These are phyloP conservation scores for Simalia tracyae DNA, from an alignment of 2,797 vertebrate species.

Conservation along the genomic window DNA sequence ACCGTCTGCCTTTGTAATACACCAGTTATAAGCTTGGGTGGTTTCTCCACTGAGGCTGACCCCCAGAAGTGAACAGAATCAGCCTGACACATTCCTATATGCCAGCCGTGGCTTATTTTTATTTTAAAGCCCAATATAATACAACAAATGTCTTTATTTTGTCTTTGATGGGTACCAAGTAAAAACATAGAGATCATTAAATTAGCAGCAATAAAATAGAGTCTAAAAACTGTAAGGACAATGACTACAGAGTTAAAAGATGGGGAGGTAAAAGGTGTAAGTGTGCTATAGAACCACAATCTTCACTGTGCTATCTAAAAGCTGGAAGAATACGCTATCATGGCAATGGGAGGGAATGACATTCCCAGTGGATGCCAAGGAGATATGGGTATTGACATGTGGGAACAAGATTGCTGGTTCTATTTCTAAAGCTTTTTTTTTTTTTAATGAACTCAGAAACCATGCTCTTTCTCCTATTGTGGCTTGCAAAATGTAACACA, in stretches of 20 bases:
- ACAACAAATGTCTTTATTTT: background rate
- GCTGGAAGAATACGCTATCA: background rate
- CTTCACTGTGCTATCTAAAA: background rate
- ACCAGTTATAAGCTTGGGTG: background rate
- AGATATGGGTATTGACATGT: background rate
- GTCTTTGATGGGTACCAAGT: background rate
- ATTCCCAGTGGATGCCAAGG: background rate
- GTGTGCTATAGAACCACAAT: background rate
- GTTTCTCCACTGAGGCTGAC: constrained; percentile 5
- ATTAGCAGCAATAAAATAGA: background rate
- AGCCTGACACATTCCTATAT: constrained; percentile 13
- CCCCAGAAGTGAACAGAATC: background rate
- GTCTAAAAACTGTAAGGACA: background rate
- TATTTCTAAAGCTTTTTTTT: background rate
- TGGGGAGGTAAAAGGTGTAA: background rate
- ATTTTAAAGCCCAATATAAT: constrained; percentile 4
- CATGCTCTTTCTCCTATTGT: background rate
- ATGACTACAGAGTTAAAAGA: background rate
- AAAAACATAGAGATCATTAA: background rate
- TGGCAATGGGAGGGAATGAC: background rate
- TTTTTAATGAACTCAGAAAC: background rate
- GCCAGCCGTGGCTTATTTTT: background rate
- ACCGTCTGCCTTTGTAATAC: constrained; percentile 8
- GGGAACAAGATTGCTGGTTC: background rate
- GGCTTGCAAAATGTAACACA: background rate